These are phyloP conservation scores for Canis aureus DNA, from an alignment of 2,113 vertebrate genomes.

Conservation along the genomic window DNA sequence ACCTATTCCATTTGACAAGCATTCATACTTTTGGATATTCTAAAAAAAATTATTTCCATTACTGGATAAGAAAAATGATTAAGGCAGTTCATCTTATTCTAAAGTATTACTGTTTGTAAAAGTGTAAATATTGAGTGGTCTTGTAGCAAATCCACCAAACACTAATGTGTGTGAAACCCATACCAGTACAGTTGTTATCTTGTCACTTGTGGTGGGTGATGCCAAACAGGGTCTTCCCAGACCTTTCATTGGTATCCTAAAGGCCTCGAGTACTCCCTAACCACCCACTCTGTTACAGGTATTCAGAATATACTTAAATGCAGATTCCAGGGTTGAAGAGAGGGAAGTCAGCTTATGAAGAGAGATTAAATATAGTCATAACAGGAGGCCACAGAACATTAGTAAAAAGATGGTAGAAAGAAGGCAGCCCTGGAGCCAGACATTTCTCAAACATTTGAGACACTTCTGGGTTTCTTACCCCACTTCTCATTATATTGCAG, in stretches of 20 bases:
- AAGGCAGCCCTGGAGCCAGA: neutral
- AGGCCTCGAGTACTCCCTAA: neutral
- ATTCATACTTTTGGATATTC: conserved; percentile 44
- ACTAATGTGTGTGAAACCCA: neutral
- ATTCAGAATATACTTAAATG: conserved; percentile 29
- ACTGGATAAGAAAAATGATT: conserved; percentile 26
- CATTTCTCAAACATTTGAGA: neutral
- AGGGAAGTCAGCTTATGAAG: neutral
- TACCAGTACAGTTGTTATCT: neutral
- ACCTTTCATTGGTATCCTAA: neutral
- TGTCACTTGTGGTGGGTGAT: neutral
- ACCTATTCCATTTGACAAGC: neutral
- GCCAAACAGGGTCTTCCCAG: neutral
- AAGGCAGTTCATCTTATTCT: neutral
- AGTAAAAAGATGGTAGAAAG: conserved; percentile 6
- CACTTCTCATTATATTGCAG: neutral
- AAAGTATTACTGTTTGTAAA: conserved; percentile 32
- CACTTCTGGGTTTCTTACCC: conserved; percentile 9
- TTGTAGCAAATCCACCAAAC: neutral
- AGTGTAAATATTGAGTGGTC: neutral
- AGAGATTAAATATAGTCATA: conserved; percentile 52
- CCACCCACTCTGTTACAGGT: neutral
- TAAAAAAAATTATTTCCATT: conserved; percentile 18
- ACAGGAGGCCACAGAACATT: conserved; percentile 48
- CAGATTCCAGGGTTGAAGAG: conserved; percentile 39